These are phyloP conservation scores for Heliconius hewitsoni DNA, from an alignment of 1,140 invertebrate species.

Conservation along the genomic window DNA sequence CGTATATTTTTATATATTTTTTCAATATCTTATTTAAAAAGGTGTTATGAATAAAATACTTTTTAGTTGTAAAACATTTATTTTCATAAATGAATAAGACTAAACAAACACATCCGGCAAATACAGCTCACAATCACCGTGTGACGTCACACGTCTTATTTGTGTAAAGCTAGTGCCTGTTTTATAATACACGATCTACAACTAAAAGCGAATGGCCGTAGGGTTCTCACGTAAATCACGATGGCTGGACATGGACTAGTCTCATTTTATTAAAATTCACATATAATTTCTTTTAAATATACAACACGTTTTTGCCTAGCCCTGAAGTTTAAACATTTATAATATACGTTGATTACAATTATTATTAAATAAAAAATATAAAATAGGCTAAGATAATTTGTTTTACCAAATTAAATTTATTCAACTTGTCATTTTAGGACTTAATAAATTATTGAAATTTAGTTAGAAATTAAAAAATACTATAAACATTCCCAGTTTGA, in stretches of 20 bases:
- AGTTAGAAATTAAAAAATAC: background rate
- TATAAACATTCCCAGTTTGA: background rate
- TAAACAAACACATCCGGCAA: too few relatives aligned
- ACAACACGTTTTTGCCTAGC: background rate
- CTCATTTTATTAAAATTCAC: background rate
- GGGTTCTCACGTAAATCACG: conserved; percentile 12
- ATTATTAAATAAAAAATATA: background rate
- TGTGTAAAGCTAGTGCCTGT: conserved; percentile 62
- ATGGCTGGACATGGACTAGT: conserved; percentile 40
- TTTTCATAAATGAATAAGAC: conserved; percentile 59
- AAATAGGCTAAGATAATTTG: background rate
- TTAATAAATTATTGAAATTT: background rate
- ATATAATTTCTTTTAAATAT: background rate
- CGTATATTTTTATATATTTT: background rate
- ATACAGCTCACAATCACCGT: conserved; percentile 41
- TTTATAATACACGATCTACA: conserved; percentile 25
- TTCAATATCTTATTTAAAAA: conserved; percentile 8
- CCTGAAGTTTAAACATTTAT: background rate
- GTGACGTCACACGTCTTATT: conserved; percentile 52
- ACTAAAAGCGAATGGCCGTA: conserved; percentile 32
- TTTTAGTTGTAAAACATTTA: conserved; percentile 70
- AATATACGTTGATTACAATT: background rate
- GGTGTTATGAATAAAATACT: conserved; percentile 33
- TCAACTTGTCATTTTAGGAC: background rate
- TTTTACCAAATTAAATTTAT: background rate